Evolutionary conservation across 2,113 vertebrate species (phyloP).

Genomic region (Dasypus novemcinctus): DNA sequence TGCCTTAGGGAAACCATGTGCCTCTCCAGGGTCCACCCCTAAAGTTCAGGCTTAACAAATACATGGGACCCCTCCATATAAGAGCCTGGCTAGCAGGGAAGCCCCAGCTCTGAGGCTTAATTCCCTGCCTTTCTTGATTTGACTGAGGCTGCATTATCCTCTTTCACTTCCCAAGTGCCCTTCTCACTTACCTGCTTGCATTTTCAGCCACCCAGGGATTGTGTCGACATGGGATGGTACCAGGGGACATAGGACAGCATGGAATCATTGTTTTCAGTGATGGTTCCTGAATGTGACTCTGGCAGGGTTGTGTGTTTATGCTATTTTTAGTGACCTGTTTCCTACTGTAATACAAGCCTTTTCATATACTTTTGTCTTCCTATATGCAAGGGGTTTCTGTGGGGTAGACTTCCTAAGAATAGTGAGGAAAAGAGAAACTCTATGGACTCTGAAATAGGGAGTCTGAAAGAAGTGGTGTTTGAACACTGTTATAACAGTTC

Average conservation of each 20-base stretch:
- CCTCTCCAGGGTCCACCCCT: neutral
- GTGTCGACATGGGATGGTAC: neutral
- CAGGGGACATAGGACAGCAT: neutral
- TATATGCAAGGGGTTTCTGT: neutral
- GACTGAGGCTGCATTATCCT: neutral
- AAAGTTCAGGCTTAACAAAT: constrained; percentile 6
- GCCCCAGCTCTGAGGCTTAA: neutral
- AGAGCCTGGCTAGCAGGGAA: neutral
- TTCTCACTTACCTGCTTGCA: neutral
- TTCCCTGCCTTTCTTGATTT: neutral
- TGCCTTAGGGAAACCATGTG: neutral
- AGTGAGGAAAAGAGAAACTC: neutral
- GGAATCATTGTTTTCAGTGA: constrained; percentile 68
- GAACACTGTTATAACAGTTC: neutral
- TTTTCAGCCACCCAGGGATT: neutral
- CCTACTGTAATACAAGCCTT: constrained; percentile 21
- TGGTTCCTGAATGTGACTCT: constrained; percentile 66
- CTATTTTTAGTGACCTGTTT: constrained; percentile 37
- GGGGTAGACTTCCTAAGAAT: neutral
- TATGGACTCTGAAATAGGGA: neutral
- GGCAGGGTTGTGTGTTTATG: constrained; percentile 36
- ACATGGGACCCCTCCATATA: neutral
- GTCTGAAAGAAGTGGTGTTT: constrained; percentile 17
- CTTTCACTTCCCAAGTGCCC: neutral
- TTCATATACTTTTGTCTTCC: constrained; percentile 47